A percentile compares a stretch with the other conserved stretches of the same genome.
phyloP scores from a whole-genome alignment of 2,888 invertebrate species.

The Pollenia labialis region DNA sequence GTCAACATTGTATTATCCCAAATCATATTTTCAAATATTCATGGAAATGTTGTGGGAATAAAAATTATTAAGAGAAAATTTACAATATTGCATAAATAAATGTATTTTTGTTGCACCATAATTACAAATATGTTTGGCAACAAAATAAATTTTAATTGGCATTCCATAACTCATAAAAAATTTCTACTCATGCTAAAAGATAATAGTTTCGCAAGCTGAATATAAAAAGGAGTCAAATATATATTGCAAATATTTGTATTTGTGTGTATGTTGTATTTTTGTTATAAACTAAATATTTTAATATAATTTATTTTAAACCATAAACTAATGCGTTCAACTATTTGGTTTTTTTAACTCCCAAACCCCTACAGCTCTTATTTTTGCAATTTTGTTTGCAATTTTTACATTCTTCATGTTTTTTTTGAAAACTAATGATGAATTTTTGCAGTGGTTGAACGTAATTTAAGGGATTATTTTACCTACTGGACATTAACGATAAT shows the following conservation, averaged over 20 bases:
- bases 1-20: background rate
- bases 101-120: constrained; percentile 71
- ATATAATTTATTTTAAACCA: constrained; percentile 56
- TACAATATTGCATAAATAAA: constrained; percentile 15
- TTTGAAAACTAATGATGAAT: background rate
- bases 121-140: constrained; percentile 72
- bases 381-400: background rate
- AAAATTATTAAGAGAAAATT: background rate
- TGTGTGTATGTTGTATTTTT: constrained; percentile 29
- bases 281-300: constrained; percentile 51
- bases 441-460: background rate
- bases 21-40: constrained; percentile 11
- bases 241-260: constrained; percentile 1
- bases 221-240: background rate
- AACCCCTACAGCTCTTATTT: background rate
- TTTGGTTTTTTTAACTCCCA: constrained; percentile 2
- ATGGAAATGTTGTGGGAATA: background rate
- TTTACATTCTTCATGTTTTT: background rate
- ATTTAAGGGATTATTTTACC: constrained; percentile 21
- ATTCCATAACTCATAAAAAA: constrained; percentile 65
- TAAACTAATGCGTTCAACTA: constrained; percentile 29
- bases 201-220: background rate
- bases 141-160: constrained; percentile 73
- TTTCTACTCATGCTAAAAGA: background rate
- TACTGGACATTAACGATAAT: background rate